A percentile compares a stretch with the other conserved stretches of the same genome.
Evolutionary conservation across 2,797 vertebrate species (phyloP).

Genomic region (Dicrostonyx torquatus): DNA sequence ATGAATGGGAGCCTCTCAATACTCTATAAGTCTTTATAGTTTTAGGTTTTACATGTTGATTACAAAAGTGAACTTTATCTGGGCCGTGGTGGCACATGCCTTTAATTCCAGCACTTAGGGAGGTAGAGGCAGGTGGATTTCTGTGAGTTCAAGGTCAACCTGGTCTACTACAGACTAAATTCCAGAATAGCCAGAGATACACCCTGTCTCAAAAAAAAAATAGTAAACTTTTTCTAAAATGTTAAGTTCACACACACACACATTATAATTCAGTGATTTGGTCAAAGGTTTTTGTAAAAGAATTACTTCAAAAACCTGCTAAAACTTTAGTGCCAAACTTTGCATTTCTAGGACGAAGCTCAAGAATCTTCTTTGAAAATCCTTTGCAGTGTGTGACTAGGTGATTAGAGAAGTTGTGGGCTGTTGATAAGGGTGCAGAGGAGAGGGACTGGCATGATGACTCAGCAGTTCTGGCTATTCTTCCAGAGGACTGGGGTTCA

Average conservation of each 20-base stretch:
- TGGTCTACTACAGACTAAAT: too few species aligned
- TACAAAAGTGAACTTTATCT: neutral
- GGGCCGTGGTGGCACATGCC: too few species aligned
- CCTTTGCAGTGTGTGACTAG: neutral
- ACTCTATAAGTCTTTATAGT: neutral
- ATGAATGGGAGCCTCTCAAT: neutral
- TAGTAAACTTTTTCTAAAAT: neutral
- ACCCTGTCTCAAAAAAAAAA: too few species aligned
- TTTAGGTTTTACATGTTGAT: neutral
- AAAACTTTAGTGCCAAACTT: conserved; percentile 10
- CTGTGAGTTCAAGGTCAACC: too few species aligned
- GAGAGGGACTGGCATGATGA: too few species aligned
- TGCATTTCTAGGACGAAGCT: neutral
- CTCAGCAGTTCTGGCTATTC: neutral
- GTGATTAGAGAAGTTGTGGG: neutral
- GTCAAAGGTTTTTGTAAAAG: neutral
- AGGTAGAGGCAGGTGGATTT: too few species aligned
- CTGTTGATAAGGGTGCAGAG: neutral
- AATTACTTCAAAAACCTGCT: neutral
- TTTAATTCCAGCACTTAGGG: too few species aligned
- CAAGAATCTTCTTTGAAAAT: neutral
- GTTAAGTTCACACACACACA: neutral
- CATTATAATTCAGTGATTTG: neutral
- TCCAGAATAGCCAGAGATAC: too few species aligned
- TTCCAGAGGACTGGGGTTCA: neutral